Conservation (phyloP, 2,888 invertebrate genomes). For the Euclidia mi region DNA sequence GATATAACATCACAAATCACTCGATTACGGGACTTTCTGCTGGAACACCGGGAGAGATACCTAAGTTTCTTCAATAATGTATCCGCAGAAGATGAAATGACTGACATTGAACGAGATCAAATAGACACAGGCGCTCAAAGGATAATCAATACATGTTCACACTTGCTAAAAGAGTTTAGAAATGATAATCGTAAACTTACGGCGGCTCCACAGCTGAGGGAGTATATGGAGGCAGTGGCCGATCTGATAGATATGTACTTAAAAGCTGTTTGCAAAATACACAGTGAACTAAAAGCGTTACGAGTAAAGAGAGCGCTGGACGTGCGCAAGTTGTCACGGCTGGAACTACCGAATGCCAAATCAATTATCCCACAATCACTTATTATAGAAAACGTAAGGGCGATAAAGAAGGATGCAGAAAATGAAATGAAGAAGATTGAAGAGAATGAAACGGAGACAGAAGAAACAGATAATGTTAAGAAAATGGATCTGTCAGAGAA, state of each 20-base stretch:
- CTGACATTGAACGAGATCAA: conserved; percentile 95
- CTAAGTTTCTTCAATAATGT: conserved; percentile 94
- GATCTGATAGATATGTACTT: conserved; percentile 94
- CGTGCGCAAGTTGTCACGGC: conserved; percentile 93
- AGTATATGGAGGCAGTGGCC: conserved; percentile 94
- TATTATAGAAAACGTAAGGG: conserved; percentile 63
- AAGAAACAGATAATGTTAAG: conserved; percentile 70
- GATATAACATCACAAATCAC: conserved; percentile 95
- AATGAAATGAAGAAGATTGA: conserved; percentile 57
- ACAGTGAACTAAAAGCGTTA: conserved; percentile 96
- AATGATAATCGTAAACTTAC: conserved; percentile 90
- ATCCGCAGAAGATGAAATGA: conserved; percentile 93
- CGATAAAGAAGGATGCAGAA: conserved; percentile 60
- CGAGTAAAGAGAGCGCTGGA: conserved; percentile 96
- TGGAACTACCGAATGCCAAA: conserved; percentile 86
- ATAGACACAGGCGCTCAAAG: conserved; percentile 96
- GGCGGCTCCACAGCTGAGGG: conserved; percentile 91
- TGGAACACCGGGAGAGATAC: conserved; percentile 96
- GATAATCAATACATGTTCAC: conserved; percentile 95
- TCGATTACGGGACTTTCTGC: conserved; percentile 94
- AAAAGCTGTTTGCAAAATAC: conserved; percentile 96
- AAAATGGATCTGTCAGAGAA: conserved; percentile 81
- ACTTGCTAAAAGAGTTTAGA: conserved; percentile 93
- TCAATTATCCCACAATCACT: conserved; percentile 77
- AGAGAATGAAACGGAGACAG: conserved; percentile 39